A percentile compares a stretch with the other conserved stretches of the same genome.
These are phyloP conservation scores for Amblyopsis hoosieri DNA, from an alignment of 2,797 vertebrate species.

Conservation along the genomic window DNA sequence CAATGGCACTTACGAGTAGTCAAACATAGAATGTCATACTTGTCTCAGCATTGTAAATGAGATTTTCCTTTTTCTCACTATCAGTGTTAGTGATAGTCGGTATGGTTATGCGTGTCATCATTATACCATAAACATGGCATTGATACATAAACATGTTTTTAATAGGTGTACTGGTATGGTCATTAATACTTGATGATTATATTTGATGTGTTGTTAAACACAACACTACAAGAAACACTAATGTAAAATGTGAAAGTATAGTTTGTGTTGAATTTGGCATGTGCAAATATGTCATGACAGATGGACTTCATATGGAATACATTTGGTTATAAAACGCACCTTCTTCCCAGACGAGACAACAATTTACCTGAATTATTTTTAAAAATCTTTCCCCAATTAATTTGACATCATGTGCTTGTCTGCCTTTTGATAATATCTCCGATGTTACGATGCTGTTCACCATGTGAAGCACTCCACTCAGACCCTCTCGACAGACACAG, in stretches of 20 bases:
- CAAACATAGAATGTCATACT: no score
- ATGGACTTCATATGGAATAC: slow-evolving; percentile 11
- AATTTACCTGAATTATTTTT: slow-evolving; percentile 14
- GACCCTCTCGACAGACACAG: slow-evolving; percentile 35
- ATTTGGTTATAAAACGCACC: slow-evolving; percentile 8
- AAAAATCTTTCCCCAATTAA: background rate
- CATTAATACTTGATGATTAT: no score
- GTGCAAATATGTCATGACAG: slow-evolving; percentile 12
- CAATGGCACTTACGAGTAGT: background rate
- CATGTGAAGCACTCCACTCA: slow-evolving; percentile 31
- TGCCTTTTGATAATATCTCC: slow-evolving; percentile 14
- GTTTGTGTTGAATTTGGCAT: background rate
- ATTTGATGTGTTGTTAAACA: no score
- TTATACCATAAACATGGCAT: no score
- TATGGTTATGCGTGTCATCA: no score
- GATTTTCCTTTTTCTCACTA: no score
- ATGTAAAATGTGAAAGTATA: no score
- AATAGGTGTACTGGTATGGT: no score
- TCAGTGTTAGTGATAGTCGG: no score
- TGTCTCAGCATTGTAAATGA: no score
- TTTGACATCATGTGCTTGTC: slow-evolving; percentile 24
- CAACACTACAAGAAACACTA: background rate
- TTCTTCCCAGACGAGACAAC: slow-evolving; percentile 7
- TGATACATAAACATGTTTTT: background rate
- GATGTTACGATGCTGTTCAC: slow-evolving; percentile 10